Conservation (phyloP, 2,888 invertebrate species). For the Formica aserva region DNA sequence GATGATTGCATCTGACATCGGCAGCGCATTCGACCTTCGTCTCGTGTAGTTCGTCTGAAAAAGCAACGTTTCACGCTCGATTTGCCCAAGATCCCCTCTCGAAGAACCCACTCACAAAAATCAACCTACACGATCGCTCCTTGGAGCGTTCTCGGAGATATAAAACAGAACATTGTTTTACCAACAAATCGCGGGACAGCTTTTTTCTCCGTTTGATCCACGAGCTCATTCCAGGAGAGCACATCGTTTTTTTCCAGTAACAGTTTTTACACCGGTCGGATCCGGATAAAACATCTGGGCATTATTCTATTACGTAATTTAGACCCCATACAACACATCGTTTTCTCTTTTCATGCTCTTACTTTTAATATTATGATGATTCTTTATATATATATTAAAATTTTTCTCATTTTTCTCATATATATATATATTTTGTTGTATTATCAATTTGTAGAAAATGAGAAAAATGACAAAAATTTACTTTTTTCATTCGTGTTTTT, state of each 20-base stretch:
- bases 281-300: neutral
- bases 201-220: constrained; percentile 24
- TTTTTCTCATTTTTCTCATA: no score
- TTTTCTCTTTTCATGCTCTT: neutral
- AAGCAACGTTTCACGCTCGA: constrained; percentile 39
- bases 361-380: neutral
- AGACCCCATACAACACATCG: neutral
- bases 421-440: no score
- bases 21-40: neutral
- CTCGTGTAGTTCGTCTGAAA: constrained; percentile 9
- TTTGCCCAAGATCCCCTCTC: constrained; percentile 11
- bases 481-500: neutral
- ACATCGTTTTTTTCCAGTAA: neutral
- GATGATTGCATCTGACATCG: neutral
- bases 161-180: constrained; percentile 35
- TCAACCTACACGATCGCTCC: constrained; percentile 21
- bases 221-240: neutral
- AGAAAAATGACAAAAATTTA: neutral
- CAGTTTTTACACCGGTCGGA: neutral
- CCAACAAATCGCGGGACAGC: constrained; percentile 2
- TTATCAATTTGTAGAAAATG: neutral
- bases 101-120: constrained; percentile 41
- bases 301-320: constrained; percentile 15
- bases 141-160: neutral
- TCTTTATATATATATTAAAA: neutral